Evolutionary conservation across 2,888 invertebrate genomes (phyloP).

Genomic region (Eristalis tenax): DNA sequence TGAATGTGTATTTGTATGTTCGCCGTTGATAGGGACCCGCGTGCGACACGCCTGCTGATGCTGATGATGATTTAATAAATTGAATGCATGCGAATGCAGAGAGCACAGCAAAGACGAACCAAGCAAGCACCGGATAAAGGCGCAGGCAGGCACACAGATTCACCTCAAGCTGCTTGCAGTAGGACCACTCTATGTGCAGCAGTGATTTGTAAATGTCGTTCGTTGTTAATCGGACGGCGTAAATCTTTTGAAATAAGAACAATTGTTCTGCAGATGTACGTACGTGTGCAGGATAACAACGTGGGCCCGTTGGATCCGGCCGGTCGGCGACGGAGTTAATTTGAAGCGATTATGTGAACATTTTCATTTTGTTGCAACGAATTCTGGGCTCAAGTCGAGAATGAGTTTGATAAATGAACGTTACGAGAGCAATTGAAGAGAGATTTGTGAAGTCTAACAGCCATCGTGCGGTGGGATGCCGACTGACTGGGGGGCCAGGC

Average conservation of each 20-base stretch:
- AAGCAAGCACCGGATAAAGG: slow-evolving; percentile 1
- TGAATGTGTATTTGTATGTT: neutral
- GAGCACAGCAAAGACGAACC: neutral
- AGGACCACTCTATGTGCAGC: slow-evolving; percentile 41
- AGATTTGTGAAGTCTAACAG: too few relatives aligned
- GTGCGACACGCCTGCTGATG: slow-evolving; percentile 68
- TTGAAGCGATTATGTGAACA: slow-evolving; percentile 65
- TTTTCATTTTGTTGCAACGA: slow-evolving; percentile 61
- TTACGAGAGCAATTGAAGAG: slow-evolving; percentile 12
- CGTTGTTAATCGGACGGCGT: slow-evolving; percentile 67
- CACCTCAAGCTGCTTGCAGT: slow-evolving; percentile 1
- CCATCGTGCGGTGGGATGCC: too few relatives aligned
- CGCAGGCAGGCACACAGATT: neutral
- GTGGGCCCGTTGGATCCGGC: neutral
- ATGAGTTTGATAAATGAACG: slow-evolving; percentile 12
- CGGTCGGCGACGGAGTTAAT: slow-evolving; percentile 46
- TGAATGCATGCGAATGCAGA: slow-evolving; percentile 58
- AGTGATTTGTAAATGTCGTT: slow-evolving; percentile 70
- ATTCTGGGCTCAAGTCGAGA: slow-evolving; percentile 21
- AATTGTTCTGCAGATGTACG: slow-evolving; percentile 43
- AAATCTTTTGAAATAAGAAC: slow-evolving; percentile 70
- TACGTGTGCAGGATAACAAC: neutral
- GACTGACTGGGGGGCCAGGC: too few relatives aligned
- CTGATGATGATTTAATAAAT: slow-evolving; percentile 71
- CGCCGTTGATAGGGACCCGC: slow-evolving; percentile 47